A percentile compares a stretch with the other conserved stretches of the same genome.
phyloP scores from a whole-genome alignment of 2,113 vertebrate genomes.

The Hypomesus transpacificus region DNA sequence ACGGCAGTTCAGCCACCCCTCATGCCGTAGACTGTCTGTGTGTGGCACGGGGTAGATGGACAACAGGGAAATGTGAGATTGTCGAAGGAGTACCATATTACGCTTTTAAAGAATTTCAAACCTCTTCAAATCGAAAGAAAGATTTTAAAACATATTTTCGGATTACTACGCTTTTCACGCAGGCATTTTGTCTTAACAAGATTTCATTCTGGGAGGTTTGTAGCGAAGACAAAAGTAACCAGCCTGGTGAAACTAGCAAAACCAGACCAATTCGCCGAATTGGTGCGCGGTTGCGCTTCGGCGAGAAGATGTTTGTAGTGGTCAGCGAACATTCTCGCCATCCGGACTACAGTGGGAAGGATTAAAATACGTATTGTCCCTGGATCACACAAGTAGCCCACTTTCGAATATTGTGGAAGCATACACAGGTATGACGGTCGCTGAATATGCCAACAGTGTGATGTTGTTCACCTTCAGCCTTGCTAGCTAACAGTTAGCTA shows the following conservation, averaged over 20 bases:
- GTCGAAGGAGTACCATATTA: constrained; percentile 67
- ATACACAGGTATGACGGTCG: constrained; percentile 49
- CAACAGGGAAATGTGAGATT: constrained; percentile 67
- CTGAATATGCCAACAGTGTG: not conserved
- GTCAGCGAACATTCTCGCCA: constrained; percentile 42
- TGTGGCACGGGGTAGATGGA: constrained; percentile 78
- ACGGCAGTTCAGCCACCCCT: constrained; percentile 82
- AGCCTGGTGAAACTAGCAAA: constrained; percentile 37
- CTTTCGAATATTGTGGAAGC: constrained; percentile 34
- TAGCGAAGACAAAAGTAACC: constrained; percentile 56
- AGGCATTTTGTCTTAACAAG: constrained; percentile 34
- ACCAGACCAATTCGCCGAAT: constrained; percentile 46
- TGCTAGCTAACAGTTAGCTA: not conserved
- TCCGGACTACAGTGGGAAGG: constrained; percentile 42
- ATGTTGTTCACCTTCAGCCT: not conserved
- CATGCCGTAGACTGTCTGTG: constrained; percentile 77
- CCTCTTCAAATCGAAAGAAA: constrained; percentile 64
- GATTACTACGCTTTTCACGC: constrained; percentile 48
- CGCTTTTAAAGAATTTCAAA: constrained; percentile 64
- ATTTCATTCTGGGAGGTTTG: constrained; percentile 39
- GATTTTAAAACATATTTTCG: constrained; percentile 51
- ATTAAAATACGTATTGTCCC: constrained; percentile 42
- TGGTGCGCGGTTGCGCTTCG: constrained; percentile 30
- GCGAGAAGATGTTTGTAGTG: constrained; percentile 60
- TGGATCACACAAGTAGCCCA: not conserved